Base-by-base conservation (phyloP, 2,113 vertebrate genomes). In the Tragelaphus scriptus region DNA sequence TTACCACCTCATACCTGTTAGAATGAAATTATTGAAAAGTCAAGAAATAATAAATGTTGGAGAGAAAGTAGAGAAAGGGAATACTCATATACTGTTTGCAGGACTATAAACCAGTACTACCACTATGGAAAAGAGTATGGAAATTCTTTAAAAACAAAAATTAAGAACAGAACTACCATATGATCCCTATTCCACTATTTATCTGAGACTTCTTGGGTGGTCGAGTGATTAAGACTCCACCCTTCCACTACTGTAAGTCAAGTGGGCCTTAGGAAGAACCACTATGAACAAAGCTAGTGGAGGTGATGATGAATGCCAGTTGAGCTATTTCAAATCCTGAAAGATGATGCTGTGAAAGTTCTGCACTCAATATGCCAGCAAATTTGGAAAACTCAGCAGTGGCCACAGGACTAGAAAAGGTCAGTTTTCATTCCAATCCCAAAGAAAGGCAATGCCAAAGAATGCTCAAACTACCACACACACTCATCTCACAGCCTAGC, bases 221-320 rank as follows among this genome's bases (percentile, higher is more conserved):
- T 44, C 10, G 5, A 44, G 11, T 40, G 71, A 25, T 75, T 40
- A 75, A 44, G 21, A 75, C 11, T 75, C 10, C 9, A 40, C 36
- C 2, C 19, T 71, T 71, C 9, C 65, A 71, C n/a, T 36, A 71
- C 17, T 36, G 19, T 21, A 71, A 71, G 61, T 36, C 16, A 68
- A 36, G 4, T 21, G 17, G n/a, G n/a, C 9, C n/a, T 71, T 36
- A 71, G 65, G n/a, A 71, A 36, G n/a, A 9, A 36, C n/a, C 17
- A 21, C n/a, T 11, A 71, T 0, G 1, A 36, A 23, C 17, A 36
- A 36, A 36, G 9, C n/a, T 71, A 71, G 9, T 5, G 2, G 65
- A 36, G n/a, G n/a, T 36, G n/a, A 71, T 36, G n/a, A 71, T 6
- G 19, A 36, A 36, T 36, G 0, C n/a, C 17, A 71, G 65, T 11